Evolutionary conservation across 2,888 invertebrate species (phyloP).

Genomic region (Glaucopsyche alexis): DNA sequence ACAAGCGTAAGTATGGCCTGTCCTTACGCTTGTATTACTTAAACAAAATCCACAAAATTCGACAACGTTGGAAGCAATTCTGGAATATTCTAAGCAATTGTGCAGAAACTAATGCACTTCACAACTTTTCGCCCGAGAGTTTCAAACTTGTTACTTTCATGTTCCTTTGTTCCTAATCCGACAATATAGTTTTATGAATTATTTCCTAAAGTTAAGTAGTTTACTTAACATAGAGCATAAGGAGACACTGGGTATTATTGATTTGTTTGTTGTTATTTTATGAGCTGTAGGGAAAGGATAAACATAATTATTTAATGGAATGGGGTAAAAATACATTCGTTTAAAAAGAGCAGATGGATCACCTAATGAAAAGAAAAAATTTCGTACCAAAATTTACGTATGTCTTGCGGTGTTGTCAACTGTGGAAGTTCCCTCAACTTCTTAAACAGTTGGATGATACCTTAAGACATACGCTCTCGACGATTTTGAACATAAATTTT

Average conservation of each 20-base stretch:
- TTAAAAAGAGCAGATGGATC: too few species aligned
- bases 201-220: neutral
- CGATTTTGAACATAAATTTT: too few species aligned
- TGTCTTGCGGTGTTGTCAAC: too few species aligned
- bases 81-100: conserved; percentile 9
- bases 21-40: neutral
- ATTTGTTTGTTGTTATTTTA: neutral
- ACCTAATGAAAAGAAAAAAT: too few species aligned
- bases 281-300: neutral
- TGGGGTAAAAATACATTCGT: too few species aligned
- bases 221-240: neutral
- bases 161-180: neutral
- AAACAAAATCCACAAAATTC: neutral
- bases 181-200: neutral
- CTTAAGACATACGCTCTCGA: too few species aligned
- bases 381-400: too few species aligned
- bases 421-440: too few species aligned
- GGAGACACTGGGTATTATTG: neutral
- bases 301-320: too few species aligned
- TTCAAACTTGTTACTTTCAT: neutral
- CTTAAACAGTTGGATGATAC: too few species aligned
- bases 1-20: too few species aligned
- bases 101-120: conserved; percentile 1
- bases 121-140: conserved; percentile 20
- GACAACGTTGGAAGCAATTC: neutral